Evolutionary conservation across 2,113 vertebrate species (phyloP).

Genomic region (Okapia johnstoni): DNA sequence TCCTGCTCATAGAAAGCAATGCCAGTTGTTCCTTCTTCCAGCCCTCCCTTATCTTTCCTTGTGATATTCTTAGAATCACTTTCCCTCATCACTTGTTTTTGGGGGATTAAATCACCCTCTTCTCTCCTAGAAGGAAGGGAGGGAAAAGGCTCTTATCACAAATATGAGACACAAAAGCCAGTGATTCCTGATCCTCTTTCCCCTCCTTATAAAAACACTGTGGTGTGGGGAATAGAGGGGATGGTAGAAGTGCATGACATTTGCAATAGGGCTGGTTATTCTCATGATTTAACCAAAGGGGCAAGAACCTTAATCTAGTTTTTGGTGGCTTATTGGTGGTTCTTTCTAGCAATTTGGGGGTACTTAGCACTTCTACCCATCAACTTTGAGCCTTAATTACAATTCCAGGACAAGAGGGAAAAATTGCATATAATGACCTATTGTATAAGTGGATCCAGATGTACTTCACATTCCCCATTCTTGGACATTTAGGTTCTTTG

Average conservation of each 20-base stretch:
- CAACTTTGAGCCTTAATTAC: background rate
- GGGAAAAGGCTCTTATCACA: background rate
- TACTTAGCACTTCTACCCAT: background rate
- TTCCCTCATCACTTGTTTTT: background rate
- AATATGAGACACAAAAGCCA: background rate
- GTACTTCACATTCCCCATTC: background rate
- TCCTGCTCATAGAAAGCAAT: background rate
- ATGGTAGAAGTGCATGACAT: rapidly evolving
- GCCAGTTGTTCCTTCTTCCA: background rate
- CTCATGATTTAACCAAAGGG: background rate
- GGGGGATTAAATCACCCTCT: background rate
- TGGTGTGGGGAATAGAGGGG: background rate
- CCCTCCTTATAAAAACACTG: background rate
- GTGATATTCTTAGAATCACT: background rate
- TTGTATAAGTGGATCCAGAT: background rate
- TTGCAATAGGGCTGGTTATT: background rate
- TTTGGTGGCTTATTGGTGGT: background rate
- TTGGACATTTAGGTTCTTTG: background rate
- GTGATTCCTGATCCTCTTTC: background rate
- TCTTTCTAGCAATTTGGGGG: background rate
- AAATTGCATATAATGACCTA: background rate
- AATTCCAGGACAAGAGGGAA: background rate
- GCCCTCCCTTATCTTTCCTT: background rate
- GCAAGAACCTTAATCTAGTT: background rate
- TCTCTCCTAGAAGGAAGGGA: background rate